Percentiles rank a stretch among this genome's conserved stretches.
These are phyloP conservation scores for Hassar affinis DNA, from an alignment of 2,113 vertebrate genomes.

Conservation along the genomic window DNA sequence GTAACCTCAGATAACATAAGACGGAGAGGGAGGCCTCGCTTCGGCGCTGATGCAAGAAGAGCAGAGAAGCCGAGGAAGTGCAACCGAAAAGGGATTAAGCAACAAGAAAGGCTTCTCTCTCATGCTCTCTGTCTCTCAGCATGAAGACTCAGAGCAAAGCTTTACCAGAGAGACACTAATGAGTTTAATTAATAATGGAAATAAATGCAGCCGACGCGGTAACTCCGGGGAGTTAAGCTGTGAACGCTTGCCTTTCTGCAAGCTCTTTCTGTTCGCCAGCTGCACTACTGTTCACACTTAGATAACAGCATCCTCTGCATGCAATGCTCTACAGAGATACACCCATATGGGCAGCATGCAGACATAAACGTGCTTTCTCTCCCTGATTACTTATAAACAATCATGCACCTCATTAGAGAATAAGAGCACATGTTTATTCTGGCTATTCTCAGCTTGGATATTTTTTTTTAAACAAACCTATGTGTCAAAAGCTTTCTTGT, in stretches of 20 bases:
- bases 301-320: constrained; percentile 44
- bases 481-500: constrained; percentile 18
- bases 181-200: constrained; percentile 77
- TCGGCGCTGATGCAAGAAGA: constrained; percentile 29
- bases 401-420: constrained; percentile 14
- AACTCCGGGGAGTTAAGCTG: constrained; percentile 58
- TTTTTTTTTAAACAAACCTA: not conserved
- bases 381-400: constrained; percentile 10
- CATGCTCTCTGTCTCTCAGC: constrained; percentile 50
- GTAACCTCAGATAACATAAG: constrained; percentile 29
- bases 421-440: not conserved
- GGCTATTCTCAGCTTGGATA: not conserved
- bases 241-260: constrained; percentile 57
- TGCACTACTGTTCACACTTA: constrained; percentile 54
- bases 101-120: constrained; percentile 47
- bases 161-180: constrained; percentile 64
- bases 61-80: constrained; percentile 24
- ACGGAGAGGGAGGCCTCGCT: constrained; percentile 22
- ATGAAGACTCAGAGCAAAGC: constrained; percentile 57
- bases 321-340: constrained; percentile 7
- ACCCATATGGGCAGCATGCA: constrained; percentile 20
- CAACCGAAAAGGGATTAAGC: constrained; percentile 45
- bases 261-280: constrained; percentile 64
- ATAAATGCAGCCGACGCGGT: constrained; percentile 66
- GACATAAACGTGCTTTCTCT: not conserved